These are phyloP conservation scores for Chaetogeoica ovagalla DNA, from an alignment of 2,888 invertebrate species.

Conservation along the genomic window DNA sequence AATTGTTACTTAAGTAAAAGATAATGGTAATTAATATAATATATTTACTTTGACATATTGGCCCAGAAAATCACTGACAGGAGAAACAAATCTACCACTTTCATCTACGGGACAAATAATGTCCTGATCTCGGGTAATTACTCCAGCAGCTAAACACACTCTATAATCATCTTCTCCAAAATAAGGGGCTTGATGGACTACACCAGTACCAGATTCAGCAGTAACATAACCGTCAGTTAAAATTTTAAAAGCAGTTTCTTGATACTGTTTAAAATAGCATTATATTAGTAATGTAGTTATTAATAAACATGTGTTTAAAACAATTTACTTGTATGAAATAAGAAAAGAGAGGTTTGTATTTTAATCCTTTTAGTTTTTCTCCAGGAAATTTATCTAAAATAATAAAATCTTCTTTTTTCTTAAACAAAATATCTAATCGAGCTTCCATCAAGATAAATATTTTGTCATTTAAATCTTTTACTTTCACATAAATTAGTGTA, in stretches of 20 bases:
- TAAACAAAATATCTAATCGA: conserved; percentile 77
- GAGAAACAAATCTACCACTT: conserved; percentile 80
- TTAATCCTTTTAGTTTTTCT: conserved; percentile 72
- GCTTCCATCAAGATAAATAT: conserved; percentile 84
- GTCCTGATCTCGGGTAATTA: conserved; percentile 86
- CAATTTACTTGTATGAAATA: conserved; percentile 72
- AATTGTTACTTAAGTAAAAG: too few relatives aligned
- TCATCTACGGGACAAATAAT: conserved; percentile 94
- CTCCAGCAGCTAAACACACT: conserved; percentile 65
- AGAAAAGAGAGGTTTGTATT: conserved; percentile 87
- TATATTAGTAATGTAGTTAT: neutral
- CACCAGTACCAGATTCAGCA: conserved; percentile 93
- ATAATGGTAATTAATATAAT: neutral
- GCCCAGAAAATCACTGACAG: conserved; percentile 85
- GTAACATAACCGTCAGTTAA: conserved; percentile 91
- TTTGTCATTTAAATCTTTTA: conserved; percentile 69
- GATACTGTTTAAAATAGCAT: conserved; percentile 5
- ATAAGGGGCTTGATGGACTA: conserved; percentile 98
- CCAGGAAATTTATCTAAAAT: conserved; percentile 82
- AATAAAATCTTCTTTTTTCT: conserved; percentile 75
- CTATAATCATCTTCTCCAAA: conserved; percentile 99
- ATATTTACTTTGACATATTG: conserved; percentile 77
- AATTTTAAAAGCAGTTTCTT: conserved; percentile 72
- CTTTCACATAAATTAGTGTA: conserved; percentile 79
- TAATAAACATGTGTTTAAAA: neutral